These are phyloP conservation scores for Paramormyrops hopkinsi DNA, from an alignment of 2,797 vertebrate species.

Conservation along the genomic window DNA sequence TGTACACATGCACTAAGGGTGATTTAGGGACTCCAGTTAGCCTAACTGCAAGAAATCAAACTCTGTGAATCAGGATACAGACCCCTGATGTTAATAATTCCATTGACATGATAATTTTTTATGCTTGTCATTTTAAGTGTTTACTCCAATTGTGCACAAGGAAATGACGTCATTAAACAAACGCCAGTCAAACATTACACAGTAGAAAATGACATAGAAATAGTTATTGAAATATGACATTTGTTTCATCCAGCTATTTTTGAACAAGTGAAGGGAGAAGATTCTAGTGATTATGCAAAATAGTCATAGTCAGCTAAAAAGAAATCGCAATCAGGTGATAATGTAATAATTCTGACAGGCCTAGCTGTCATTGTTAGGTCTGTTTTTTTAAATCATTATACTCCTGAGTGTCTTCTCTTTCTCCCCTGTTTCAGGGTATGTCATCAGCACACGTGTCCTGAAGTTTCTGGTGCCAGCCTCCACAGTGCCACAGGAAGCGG, in stretches of 20 bases:
- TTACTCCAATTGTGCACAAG: background rate
- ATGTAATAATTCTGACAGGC: background rate
- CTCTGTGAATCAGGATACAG: background rate
- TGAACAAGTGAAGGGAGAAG: background rate
- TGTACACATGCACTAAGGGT: background rate
- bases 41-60: background rate
- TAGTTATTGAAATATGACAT: background rate
- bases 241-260: background rate
- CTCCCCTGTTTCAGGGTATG: conserved; percentile 40
- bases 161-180: background rate
- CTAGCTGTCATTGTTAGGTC: background rate
- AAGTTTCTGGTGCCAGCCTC: conserved; percentile 79
- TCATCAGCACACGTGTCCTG: conserved; percentile 60
- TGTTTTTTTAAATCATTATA: background rate
- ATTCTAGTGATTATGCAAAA: background rate
- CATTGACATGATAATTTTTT: background rate
- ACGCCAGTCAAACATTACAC: background rate
- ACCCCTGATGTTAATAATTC: background rate
- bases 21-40: background rate
- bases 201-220: background rate
- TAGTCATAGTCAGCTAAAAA: background rate
- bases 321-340: background rate
- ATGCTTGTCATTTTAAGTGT: background rate
- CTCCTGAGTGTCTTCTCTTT: background rate
- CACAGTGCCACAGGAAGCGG: conserved; percentile 67